Evolutionary conservation across 1,140 invertebrate species (phyloP).

Genomic region (Bombus superbus): DNA sequence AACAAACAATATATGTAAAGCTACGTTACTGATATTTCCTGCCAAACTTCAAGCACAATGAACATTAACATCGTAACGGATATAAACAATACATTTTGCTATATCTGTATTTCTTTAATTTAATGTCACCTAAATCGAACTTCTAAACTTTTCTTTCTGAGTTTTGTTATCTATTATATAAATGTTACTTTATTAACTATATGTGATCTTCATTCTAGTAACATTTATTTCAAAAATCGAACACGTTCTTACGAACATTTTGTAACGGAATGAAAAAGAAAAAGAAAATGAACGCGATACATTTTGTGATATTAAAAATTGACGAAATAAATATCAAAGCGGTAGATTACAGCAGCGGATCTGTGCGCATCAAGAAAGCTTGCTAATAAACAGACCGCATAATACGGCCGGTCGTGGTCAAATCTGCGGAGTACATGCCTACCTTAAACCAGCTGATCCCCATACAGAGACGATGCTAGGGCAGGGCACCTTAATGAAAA

Average conservation of each 20-base stretch:
- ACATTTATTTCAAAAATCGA: background rate
- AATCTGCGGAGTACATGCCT: conserved; percentile 75
- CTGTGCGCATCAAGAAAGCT: conserved; percentile 32
- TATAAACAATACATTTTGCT: background rate
- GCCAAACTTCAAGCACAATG: background rate
- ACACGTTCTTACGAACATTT: background rate
- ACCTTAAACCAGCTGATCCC: conserved; percentile 78
- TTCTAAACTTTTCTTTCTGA: background rate
- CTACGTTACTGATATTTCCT: background rate
- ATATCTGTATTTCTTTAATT: background rate
- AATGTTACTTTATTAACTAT: background rate
- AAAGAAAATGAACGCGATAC: background rate
- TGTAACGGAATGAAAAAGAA: background rate
- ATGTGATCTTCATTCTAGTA: background rate
- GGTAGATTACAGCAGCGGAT: conserved; percentile 19
- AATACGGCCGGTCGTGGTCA: conserved; percentile 67
- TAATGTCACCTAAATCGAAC: background rate
- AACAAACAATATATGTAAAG: background rate
- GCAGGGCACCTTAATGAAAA: conserved; percentile 79
- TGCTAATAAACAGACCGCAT: conserved; percentile 75
- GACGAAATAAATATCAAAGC: background rate
- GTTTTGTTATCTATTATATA: background rate
- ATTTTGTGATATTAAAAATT: background rate
- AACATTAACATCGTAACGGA: background rate
- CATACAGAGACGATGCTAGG: conserved; percentile 75